phyloP scores from a whole-genome alignment of 2,113 vertebrate genomes.

The Lycocorax pyrrhopterus region DNA sequence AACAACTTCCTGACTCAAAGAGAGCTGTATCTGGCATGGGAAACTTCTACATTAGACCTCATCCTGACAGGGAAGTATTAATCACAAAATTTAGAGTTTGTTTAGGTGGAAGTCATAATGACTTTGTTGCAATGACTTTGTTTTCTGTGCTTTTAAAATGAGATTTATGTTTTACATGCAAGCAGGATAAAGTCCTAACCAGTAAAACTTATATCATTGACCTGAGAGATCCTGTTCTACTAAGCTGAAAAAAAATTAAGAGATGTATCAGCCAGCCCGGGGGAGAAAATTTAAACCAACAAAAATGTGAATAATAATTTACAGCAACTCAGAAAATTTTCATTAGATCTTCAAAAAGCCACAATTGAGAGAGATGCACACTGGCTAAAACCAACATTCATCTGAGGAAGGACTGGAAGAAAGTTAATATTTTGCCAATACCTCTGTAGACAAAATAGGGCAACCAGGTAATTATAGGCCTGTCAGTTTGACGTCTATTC shows the following conservation, averaged over 20 bases:
- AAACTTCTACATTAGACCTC: conserved; percentile 34
- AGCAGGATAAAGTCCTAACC: background rate
- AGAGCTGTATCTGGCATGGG: conserved; percentile 52
- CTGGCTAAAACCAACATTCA: background rate
- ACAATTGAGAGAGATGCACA: background rate
- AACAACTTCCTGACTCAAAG: conserved; percentile 60
- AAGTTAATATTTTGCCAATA: conserved; percentile 27
- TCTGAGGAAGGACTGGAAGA: background rate
- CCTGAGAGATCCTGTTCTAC: background rate
- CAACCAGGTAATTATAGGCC: conserved; percentile 44
- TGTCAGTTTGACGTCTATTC: conserved; percentile 9
- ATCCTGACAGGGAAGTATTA: conserved; percentile 21
- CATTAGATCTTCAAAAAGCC: background rate
- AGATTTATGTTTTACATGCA: background rate
- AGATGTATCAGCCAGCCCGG: background rate
- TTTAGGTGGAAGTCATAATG: conserved; percentile 26
- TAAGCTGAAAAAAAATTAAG: background rate
- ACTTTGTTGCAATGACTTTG: background rate
- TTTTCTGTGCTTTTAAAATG: background rate
- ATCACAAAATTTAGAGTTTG: conserved; percentile 24
- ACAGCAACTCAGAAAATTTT: background rate
- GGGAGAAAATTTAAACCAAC: background rate
- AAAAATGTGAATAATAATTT: conserved; percentile 4
- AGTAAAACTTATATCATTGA: background rate
- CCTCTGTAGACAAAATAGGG: conserved; percentile 25